Evolutionary conservation across 1,140 invertebrate species (phyloP).

Genomic region (Metaphire vulgaris): DNA sequence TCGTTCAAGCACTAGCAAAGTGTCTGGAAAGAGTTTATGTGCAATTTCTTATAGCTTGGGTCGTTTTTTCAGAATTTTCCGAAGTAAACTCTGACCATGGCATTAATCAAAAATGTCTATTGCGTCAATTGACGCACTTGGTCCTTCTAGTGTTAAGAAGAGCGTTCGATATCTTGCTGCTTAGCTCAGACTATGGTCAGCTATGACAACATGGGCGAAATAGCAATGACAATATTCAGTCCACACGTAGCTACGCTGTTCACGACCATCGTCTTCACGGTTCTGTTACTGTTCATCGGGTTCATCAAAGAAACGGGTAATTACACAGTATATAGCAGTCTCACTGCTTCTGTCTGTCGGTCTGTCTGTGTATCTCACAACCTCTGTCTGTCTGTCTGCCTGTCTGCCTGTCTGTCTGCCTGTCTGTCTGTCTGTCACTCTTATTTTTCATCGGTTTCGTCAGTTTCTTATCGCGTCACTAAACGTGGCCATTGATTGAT

Average conservation of each 20-base stretch:
- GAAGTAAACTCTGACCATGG: too few relatives aligned
- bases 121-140: too few relatives aligned
- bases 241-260: constrained; percentile 24
- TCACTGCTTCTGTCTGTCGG: neutral
- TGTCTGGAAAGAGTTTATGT: too few relatives aligned
- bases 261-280: constrained; percentile 21
- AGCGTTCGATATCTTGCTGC: too few relatives aligned
- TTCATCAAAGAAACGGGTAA: constrained; percentile 27
- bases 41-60: too few relatives aligned
- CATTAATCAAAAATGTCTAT: too few relatives aligned
- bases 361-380: neutral
- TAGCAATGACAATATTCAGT: constrained; percentile 21
- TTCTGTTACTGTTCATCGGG: constrained; percentile 22
- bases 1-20: too few relatives aligned
- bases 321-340: neutral
- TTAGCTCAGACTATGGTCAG: constrained; percentile 7
- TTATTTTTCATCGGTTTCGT: too few relatives aligned
- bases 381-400: neutral
- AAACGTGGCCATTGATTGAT: too few relatives aligned
- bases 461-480: too few relatives aligned
- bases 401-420: neutral
- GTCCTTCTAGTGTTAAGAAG: too few relatives aligned
- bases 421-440: neutral
- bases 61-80: too few relatives aligned
- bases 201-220: constrained; percentile 19